Evolutionary conservation across 2,888 invertebrate species (phyloP), one percentile per base, ranked within the genome.

Genomic region (Papilio gigon): DNA sequence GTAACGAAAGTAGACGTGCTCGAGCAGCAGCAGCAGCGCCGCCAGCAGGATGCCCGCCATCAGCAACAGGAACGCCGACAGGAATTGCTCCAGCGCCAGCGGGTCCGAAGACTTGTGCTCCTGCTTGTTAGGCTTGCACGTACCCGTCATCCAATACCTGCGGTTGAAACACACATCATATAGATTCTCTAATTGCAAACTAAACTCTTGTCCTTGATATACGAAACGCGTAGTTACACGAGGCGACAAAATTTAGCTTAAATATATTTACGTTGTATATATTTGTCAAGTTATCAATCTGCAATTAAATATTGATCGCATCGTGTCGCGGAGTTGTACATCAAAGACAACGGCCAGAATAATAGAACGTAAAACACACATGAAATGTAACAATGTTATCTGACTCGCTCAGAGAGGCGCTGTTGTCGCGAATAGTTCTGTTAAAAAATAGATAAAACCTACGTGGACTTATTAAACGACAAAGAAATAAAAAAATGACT

Each of bases 101-200:
- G 97, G 96, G 88, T 97, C 98, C 69, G 97, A 97, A 71, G 97
- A 96, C 87, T 97, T 97, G 83, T 97, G 96, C 85, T 97, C 96
- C 85, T 98, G 96, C 84, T 97, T 97, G 73, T 97, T 97, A 2
- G 97, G 97, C 78, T 97, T 96, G 85, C 98, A 99, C 2, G 98
- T 96, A 40, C 99, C 98, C 0, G 98, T 98, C 95, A 99, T 96
- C 99, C 99, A 99, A 85, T 97, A 97, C 82, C 97, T 95, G 71
- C 27, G 40, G 33, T 44, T 12, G 59, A 12, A 40, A 56, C 35
- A 44, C 27, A 12, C 14, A 8, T n/a, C 2, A 25, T 50, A 12
- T 4, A 50, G 60, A 35, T 47, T 12, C 47, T 12, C 22, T 11
- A 22, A 11, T 11, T 12, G 22, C 22, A 47, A 22, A 22, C 20